Conservation (phyloP, 2,888 invertebrate genomes). For the Tigriopus californicus region DNA sequence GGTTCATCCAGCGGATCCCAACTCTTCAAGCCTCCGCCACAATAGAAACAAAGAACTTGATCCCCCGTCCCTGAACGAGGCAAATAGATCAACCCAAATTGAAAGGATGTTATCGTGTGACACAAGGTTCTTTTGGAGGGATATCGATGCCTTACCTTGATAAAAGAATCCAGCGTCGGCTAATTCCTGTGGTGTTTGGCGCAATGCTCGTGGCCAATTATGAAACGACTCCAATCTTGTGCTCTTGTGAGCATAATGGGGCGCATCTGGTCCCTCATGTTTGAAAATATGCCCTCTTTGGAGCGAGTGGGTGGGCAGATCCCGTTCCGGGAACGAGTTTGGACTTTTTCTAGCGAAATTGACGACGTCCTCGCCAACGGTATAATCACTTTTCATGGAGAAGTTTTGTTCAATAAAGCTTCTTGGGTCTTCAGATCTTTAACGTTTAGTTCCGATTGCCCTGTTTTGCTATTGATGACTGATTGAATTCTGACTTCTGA, state of each 20-base stretch:
- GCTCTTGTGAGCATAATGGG: neutral
- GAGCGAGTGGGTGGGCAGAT: too few relatives aligned
- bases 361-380: too few relatives aligned
- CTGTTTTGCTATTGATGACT: too few relatives aligned
- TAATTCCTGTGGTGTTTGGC: slow-evolving; percentile 56
- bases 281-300: too few relatives aligned
- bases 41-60: slow-evolving; percentile 75
- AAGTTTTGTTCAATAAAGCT: too few relatives aligned
- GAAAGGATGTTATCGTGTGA: neutral
- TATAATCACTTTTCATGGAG: too few relatives aligned
- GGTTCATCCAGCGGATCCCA: slow-evolving; percentile 80
- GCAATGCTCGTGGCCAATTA: slow-evolving; percentile 61
- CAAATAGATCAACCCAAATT: neutral
- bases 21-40: slow-evolving; percentile 76
- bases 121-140: neutral
- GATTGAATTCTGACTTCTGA: too few relatives aligned
- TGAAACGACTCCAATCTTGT: slow-evolving; percentile 43
- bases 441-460: too few relatives aligned
- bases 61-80: slow-evolving; percentile 42
- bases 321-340: too few relatives aligned
- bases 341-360: too few relatives aligned
- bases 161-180: slow-evolving; percentile 83
- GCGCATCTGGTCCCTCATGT: neutral
- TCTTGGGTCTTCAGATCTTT: too few relatives aligned
- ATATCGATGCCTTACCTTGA: slow-evolving; percentile 43